Percentiles rank a stretch among this genome's conserved stretches.
These are phyloP conservation scores for Aphrophora alni DNA, from an alignment of 2,888 invertebrate species.

Conservation along the genomic window DNA sequence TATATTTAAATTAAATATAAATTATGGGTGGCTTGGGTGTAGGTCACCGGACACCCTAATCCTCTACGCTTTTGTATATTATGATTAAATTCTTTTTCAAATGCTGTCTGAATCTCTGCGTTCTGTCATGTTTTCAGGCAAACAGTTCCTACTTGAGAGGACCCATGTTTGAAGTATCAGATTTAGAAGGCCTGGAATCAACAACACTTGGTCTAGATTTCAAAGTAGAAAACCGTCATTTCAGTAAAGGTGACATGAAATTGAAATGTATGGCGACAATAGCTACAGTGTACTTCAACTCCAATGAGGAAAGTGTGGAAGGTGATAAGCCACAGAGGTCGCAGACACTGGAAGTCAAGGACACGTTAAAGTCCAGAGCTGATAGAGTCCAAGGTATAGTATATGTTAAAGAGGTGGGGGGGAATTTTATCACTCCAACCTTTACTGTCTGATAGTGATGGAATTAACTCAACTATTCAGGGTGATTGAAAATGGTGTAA, in stretches of 20 bases:
- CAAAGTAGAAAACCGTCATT: conserved; percentile 79
- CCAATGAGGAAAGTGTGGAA: conserved; percentile 87
- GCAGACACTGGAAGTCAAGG: conserved; percentile 75
- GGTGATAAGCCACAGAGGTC: conserved; percentile 72
- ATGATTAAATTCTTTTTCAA: no score
- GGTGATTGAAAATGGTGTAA: no score
- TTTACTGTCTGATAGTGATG: no score
- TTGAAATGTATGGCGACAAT: conserved; percentile 89
- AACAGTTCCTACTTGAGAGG: conserved; percentile 54
- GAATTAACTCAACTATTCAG: no score
- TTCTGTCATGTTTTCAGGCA: conserved; percentile 43
- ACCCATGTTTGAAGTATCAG: conserved; percentile 61
- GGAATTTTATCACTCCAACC: no score
- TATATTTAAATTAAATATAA: no score
- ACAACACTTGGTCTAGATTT: conserved; percentile 81
- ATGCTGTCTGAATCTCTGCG: no score
- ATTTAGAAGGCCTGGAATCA: conserved; percentile 74
- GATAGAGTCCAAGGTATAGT: neutral
- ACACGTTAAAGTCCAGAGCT: conserved; percentile 53
- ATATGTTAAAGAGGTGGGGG: no score
- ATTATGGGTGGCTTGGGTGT: no score
- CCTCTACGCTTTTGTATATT: no score
- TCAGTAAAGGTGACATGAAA: conserved; percentile 84
- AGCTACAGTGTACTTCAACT: conserved; percentile 84
- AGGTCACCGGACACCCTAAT: no score